A percentile compares a stretch with the other conserved stretches of the same genome.
phyloP scores from a whole-genome alignment of 2,888 invertebrate species.

The Chloroclysta siterata region DNA sequence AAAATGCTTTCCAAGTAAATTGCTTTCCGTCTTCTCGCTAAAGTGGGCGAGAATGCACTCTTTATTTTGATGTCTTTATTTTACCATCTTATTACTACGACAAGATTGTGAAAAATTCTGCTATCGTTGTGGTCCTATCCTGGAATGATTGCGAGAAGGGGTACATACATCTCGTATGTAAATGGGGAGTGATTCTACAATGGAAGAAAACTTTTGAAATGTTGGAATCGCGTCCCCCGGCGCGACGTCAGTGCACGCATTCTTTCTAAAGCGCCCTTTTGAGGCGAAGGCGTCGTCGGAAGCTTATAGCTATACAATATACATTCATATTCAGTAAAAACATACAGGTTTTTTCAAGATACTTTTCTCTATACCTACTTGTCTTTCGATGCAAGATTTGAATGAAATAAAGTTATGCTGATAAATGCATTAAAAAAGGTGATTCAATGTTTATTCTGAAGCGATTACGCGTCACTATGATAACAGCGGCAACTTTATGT shows the following conservation, averaged over 20 bases:
- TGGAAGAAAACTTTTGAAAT: constrained; percentile 49
- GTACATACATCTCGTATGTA: constrained; percentile 45
- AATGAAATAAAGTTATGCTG: constrained; percentile 1
- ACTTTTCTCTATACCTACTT: constrained; percentile 14
- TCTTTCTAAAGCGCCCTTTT: constrained; percentile 75
- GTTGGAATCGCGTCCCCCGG: constrained; percentile 58
- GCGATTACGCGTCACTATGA: constrained; percentile 50
- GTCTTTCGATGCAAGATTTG: constrained; percentile 5
- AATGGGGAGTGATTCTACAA: constrained; percentile 64
- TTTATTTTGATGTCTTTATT: constrained; percentile 53
- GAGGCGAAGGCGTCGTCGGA: constrained; percentile 71
- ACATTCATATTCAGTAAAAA: constrained; percentile 42
- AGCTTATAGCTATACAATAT: constrained; percentile 17
- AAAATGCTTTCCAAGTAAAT: constrained; percentile 70
- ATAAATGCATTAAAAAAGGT: constrained; percentile 2
- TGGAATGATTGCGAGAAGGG: constrained; percentile 49
- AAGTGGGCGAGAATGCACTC: constrained; percentile 61
- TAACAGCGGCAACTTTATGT: constrained; percentile 58
- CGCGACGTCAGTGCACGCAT: constrained; percentile 54
- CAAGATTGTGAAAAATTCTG: constrained; percentile 34
- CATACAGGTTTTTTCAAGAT: constrained; percentile 23
- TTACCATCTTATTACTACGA: constrained; percentile 44
- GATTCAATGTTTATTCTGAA: constrained; percentile 11
- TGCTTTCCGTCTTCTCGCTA: constrained; percentile 57
- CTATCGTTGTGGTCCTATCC: constrained; percentile 40